Evolutionary conservation across 2,888 invertebrate genomes (phyloP).

Genomic region (Gastrophysa polygoni): DNA sequence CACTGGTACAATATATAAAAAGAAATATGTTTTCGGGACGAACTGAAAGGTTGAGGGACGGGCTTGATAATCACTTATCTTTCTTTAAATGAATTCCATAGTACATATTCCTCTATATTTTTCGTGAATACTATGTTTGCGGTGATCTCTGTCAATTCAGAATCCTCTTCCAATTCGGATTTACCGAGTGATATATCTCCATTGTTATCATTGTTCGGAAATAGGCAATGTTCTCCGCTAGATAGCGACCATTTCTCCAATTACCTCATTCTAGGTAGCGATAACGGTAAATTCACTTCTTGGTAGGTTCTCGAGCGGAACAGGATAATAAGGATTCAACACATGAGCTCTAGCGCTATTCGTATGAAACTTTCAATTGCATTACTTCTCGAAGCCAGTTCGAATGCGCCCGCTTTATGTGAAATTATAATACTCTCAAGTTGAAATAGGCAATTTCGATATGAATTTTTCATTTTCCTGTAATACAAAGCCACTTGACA

Average conservation of each 20-base stretch:
- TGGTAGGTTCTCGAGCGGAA: neutral
- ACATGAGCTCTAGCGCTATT: conserved; percentile 16
- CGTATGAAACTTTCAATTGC: conserved; percentile 20
- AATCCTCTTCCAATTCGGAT: neutral
- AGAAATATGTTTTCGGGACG: no score
- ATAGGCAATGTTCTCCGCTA: neutral
- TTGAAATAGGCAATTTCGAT: neutral
- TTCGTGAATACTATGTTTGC: no score
- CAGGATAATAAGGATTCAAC: conserved; percentile 18
- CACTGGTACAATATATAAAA: no score
- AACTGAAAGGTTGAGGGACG: no score
- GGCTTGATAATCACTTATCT: no score
- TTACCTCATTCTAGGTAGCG: conserved; percentile 2
- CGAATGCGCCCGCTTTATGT: conserved; percentile 9
- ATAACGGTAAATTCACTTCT: conserved; percentile 6
- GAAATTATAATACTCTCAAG: conserved; percentile 3
- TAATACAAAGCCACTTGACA: neutral
- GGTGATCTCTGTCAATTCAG: neutral
- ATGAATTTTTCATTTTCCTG: conserved; percentile 12
- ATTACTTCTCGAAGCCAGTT: neutral
- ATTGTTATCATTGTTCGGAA: neutral
- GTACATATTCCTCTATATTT: no score
- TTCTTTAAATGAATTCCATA: no score
- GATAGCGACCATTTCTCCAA: neutral
- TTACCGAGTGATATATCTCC: neutral